These are phyloP conservation scores for Tetanocera ferruginea DNA, from an alignment of 2,888 invertebrate species.

Conservation along the genomic window DNA sequence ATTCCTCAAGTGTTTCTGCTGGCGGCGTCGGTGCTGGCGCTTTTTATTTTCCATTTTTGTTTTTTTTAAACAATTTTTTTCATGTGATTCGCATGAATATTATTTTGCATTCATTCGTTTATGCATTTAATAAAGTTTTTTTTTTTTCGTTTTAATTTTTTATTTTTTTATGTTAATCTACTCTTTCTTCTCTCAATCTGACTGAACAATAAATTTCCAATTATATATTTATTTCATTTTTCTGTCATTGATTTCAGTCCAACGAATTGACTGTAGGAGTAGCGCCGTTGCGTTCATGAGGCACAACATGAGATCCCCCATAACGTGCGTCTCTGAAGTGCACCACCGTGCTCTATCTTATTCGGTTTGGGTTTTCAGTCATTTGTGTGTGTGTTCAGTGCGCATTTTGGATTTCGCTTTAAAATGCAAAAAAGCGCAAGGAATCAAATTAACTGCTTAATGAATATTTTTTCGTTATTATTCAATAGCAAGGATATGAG, in stretches of 20 bases:
- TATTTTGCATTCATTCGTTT: constrained; percentile 21
- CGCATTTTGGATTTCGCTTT: constrained; percentile 29
- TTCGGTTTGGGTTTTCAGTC: not conserved
- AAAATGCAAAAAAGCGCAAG: constrained; percentile 47
- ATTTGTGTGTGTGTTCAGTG: not conserved
- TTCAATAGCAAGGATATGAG: not conserved
- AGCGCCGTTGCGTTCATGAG: not conserved
- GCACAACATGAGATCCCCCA: not conserved
- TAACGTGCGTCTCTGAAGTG: not conserved
- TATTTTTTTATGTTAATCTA: not conserved
- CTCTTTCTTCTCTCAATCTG: constrained; percentile 33
- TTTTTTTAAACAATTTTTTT: not conserved
- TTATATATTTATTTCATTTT: constrained; percentile 49
- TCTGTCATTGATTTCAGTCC: constrained; percentile 32
- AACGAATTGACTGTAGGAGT: too few relatives aligned
- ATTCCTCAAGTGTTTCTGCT: constrained; percentile 24
- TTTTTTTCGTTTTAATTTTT: not conserved
- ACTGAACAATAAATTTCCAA: constrained; percentile 50
- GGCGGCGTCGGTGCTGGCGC: not conserved
- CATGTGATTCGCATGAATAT: not conserved
- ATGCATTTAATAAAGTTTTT: not conserved
- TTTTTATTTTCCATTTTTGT: not conserved
- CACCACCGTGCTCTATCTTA: constrained; percentile 8
- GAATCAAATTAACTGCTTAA: constrained; percentile 54
- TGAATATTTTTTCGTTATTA: constrained; percentile 42